Conservation (phyloP, 2,888 invertebrate genomes). For the Physocephala rufipes region DNA sequence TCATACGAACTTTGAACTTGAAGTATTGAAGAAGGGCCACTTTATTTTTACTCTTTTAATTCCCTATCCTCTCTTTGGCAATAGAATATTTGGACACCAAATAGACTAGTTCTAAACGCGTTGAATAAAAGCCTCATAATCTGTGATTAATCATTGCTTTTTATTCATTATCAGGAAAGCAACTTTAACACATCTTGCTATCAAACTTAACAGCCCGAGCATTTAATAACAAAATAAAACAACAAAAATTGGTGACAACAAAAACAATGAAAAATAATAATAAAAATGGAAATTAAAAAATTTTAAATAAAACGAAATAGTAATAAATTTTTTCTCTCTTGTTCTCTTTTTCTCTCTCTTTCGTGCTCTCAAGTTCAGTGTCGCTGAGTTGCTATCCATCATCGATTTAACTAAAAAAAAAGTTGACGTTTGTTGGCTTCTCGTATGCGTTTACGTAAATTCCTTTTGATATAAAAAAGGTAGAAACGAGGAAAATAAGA, state of each 20-base stretch:
- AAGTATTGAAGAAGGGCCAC: no score
- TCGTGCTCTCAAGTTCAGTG: conserved; percentile 37
- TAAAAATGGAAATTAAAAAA: background rate
- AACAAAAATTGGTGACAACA: background rate
- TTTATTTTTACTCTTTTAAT: no score
- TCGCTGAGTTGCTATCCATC: conserved; percentile 16
- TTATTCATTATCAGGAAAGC: background rate
- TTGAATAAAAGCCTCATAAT: background rate
- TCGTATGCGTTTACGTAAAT: no score
- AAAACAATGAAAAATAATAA: background rate
- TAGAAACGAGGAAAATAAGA: background rate
- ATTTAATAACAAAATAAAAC: conserved; percentile 14
- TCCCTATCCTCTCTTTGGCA: no score
- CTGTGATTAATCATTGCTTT: background rate
- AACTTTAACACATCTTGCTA: background rate
- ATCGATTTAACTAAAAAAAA: no score
- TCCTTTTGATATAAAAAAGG: conserved; percentile 1
- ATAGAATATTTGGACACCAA: no score
- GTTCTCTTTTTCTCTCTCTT: background rate
- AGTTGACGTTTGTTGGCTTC: no score
- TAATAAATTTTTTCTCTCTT: conserved; percentile 10
- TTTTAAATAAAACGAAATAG: conserved; percentile 2
- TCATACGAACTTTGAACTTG: no score
- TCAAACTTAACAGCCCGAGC: conserved; percentile 3
- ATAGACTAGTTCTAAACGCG: no score